phyloP scores from a whole-genome alignment of 2,113 vertebrate genomes.

The Melanerpes aurifrons region DNA sequence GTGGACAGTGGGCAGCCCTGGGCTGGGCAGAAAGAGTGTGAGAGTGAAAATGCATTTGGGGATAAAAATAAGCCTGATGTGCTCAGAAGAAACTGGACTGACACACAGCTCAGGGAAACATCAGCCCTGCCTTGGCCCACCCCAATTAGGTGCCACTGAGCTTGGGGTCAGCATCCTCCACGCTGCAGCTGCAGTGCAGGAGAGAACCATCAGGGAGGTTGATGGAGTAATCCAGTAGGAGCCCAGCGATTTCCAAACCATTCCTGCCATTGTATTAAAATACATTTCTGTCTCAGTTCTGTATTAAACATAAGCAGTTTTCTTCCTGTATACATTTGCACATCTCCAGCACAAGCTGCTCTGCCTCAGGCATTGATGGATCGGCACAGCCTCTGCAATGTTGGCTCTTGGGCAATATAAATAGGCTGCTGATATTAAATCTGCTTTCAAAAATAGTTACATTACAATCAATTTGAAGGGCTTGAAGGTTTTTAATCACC shows the following conservation, averaged over 20 bases:
- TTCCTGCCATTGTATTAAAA: slow-evolving; percentile 73
- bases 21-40: accelerated
- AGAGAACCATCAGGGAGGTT: not conserved
- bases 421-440: slow-evolving; percentile 75
- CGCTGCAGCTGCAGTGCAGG: not conserved
- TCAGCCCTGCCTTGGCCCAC: not conserved
- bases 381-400: slow-evolving; percentile 66
- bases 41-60: not conserved
- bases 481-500: slow-evolving; percentile 60
- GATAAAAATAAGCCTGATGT: not conserved
- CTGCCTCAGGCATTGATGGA: slow-evolving; percentile 75
- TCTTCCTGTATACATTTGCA: slow-evolving; percentile 76
- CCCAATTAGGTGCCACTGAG: not conserved
- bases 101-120: not conserved
- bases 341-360: slow-evolving; percentile 78
- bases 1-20: not conserved
- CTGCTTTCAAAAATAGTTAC: slow-evolving; percentile 73
- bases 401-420: slow-evolving; percentile 76
- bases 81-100: not conserved
- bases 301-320: slow-evolving; percentile 79
- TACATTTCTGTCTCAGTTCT: slow-evolving; percentile 73
- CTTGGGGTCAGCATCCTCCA: not conserved
- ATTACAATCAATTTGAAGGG: slow-evolving; percentile 55
- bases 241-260: not conserved
- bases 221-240: slow-evolving; percentile 37